Base-by-base conservation (phyloP, 1,140 invertebrate species). In the Polyergus mexicanus region DNA sequence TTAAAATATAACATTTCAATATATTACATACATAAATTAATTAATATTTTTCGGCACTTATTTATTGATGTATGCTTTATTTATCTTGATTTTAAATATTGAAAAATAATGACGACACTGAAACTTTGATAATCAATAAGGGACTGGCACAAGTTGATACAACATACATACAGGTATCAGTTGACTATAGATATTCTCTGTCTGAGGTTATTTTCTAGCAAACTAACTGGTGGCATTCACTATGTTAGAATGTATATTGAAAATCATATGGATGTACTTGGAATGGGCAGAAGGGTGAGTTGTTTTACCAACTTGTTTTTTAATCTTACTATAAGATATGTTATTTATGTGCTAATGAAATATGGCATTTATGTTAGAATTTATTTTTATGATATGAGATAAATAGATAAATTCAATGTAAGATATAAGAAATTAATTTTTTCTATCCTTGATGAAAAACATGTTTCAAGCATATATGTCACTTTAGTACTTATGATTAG, bases 231-330 rank as follows among this genome's bases (percentile, higher is more conserved):
- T 62, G 44, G 35, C 38, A 32, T 77, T 88, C 71, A 56, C 56
- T 85, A 87, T 88, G 86, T 63, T 38, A 89, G 68, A 44, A 95
- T 94, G 93, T 94, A 95, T 83, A 90, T 95, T 88, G 93, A 95
- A 92, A 93, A 95, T 91, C 92, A 94, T 41, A 92, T 94, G 91
- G 94, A 94, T 86, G 88, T 95, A 80, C 92, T 95, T 84, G 92
- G 93, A 68, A 89, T 92, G 80, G 90, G 91, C 68, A 95, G 92
- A 88, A 93, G 90, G 77, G 94, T 95, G 83, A 94, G 92, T 92
- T 47, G 11, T n/a, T 72, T 16, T 22, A 54, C 19, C 58, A 69
- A 58, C 2, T 54, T 47, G 28, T n/a, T 83, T 38, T 56, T 84
- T 25, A 65, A 22, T 13, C 28, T 65, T 56, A 13, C 41, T 3